phyloP scores from a whole-genome alignment of 2,113 vertebrate genomes.

The Capreolus pygargus region DNA sequence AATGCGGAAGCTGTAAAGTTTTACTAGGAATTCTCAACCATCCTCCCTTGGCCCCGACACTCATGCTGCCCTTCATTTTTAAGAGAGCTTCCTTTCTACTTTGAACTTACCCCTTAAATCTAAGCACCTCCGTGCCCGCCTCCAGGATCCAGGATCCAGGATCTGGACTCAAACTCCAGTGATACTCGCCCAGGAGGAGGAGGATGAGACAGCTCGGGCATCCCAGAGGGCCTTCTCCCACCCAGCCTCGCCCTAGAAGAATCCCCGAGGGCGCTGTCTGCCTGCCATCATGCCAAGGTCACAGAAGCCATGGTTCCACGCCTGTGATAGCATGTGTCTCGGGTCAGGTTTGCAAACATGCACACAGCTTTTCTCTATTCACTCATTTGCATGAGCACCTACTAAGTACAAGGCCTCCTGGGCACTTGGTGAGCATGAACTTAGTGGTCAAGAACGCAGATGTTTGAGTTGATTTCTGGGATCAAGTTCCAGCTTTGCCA shows the following conservation, averaged over 20 bases:
- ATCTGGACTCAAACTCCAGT: background rate
- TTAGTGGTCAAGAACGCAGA: background rate
- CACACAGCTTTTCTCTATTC: background rate
- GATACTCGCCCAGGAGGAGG: background rate
- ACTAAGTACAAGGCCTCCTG: background rate
- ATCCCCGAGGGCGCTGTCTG: background rate
- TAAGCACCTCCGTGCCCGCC: background rate
- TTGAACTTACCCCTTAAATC: constrained; percentile 50
- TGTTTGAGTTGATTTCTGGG: background rate
- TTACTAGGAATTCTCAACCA: constrained; percentile 70
- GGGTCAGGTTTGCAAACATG: fast-evolving
- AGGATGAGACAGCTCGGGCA: background rate
- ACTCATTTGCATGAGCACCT: background rate
- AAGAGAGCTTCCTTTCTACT: constrained; percentile 63
- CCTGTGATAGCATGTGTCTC: background rate
- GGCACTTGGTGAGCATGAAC: background rate
- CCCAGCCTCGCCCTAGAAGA: background rate
- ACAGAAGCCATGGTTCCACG: background rate
- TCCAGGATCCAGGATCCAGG: background rate
- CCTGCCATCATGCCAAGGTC: background rate
- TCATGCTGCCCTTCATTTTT: constrained; percentile 38
- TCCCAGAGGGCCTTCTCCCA: background rate
- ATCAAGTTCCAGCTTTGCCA: background rate
- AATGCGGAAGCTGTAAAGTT: constrained; percentile 71
- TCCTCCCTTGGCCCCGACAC: constrained; percentile 52